Percentiles rank a stretch among this genome's conserved stretches.
These are phyloP conservation scores for Microctonus hyperodae DNA, from an alignment of 2,888 invertebrate genomes.

Conservation along the genomic window DNA sequence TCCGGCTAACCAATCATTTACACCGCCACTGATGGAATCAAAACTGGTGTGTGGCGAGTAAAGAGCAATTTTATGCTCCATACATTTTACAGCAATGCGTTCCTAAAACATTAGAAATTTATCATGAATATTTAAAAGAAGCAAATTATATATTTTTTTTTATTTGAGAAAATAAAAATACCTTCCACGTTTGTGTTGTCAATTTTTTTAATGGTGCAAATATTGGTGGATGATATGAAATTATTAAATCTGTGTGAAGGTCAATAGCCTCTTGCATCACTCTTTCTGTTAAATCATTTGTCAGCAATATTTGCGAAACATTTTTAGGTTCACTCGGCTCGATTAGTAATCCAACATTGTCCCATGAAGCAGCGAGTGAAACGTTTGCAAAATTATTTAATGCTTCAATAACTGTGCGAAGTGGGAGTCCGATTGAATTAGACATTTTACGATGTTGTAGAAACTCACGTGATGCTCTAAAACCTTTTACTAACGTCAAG, in stretches of 20 bases:
- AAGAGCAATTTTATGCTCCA: conserved; percentile 85
- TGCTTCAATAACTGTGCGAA: conserved; percentile 66
- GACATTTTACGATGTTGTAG: conserved; percentile 28
- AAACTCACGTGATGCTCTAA: background rate
- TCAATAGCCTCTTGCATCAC: conserved; percentile 83
- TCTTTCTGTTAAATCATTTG: conserved; percentile 91
- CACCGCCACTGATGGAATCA: conserved; percentile 84
- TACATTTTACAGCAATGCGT: conserved; percentile 78
- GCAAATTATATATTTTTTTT: background rate
- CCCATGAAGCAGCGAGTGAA: conserved; percentile 84
- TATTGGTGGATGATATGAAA: conserved; percentile 97
- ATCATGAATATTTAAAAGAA: background rate
- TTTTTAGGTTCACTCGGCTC: conserved; percentile 71
- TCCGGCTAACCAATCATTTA: conserved; percentile 91
- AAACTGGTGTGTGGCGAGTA: conserved; percentile 94
- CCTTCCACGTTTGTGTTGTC: conserved; percentile 72
- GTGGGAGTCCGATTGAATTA: conserved; percentile 59
- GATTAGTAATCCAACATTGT: conserved; percentile 91
- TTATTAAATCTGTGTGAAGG: conserved; percentile 76
- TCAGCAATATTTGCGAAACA: conserved; percentile 77
- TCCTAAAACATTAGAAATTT: conserved; percentile 66
- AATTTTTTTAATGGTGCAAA: conserved; percentile 85
- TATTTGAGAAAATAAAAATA: conserved; percentile 55
- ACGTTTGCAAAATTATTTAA: conserved; percentile 77
- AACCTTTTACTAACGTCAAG: background rate